Evolutionary conservation across 2,888 invertebrate genomes (phyloP).

Genomic region (Ypsolopha sequella): DNA sequence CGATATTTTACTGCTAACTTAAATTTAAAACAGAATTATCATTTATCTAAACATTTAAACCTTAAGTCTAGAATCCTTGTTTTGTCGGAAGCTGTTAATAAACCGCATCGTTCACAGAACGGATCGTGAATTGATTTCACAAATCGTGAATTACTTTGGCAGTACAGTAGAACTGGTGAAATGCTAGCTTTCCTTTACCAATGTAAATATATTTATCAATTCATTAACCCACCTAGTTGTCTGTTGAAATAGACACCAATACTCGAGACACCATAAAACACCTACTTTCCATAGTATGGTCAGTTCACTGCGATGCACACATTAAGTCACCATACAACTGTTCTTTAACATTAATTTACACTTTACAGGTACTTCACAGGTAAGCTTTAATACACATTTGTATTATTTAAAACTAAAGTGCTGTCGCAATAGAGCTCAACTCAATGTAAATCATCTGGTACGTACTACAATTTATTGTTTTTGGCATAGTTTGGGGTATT

Average conservation of each 20-base stretch:
- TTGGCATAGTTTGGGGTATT: conserved; percentile 9
- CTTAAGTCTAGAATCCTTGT: conserved; percentile 61
- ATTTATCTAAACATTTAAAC: conserved; percentile 55
- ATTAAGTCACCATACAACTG: conserved; percentile 25
- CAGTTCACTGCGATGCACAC: conserved; percentile 65
- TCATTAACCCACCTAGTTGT: conserved; percentile 45
- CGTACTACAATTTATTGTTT: conserved; percentile 28
- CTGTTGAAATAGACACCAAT: conserved; percentile 51
- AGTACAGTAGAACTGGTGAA: conserved; percentile 55
- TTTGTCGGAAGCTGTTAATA: conserved; percentile 53
- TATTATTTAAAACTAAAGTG: conserved; percentile 53
- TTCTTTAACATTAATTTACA: conserved; percentile 54
- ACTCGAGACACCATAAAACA: conserved; percentile 58
- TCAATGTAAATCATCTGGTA: conserved; percentile 15
- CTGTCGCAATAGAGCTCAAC: conserved; percentile 61
- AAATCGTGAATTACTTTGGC: conserved; percentile 64
- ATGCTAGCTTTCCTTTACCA: conserved; percentile 33
- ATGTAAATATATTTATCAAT: conserved; percentile 37
- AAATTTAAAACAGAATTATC: conserved; percentile 68
- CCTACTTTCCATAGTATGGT: conserved; percentile 35
- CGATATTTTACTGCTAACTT: conserved; percentile 66
- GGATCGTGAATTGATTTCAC: conserved; percentile 63
- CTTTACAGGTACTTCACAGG: conserved; percentile 69
- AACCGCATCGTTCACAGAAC: conserved; percentile 67
- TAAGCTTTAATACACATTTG: conserved; percentile 54